Percentiles rank a stretch among this genome's conserved stretches.
These are phyloP conservation scores for Crotalus viridis DNA, from an alignment of 2,113 vertebrate genomes.

Conservation along the genomic window DNA sequence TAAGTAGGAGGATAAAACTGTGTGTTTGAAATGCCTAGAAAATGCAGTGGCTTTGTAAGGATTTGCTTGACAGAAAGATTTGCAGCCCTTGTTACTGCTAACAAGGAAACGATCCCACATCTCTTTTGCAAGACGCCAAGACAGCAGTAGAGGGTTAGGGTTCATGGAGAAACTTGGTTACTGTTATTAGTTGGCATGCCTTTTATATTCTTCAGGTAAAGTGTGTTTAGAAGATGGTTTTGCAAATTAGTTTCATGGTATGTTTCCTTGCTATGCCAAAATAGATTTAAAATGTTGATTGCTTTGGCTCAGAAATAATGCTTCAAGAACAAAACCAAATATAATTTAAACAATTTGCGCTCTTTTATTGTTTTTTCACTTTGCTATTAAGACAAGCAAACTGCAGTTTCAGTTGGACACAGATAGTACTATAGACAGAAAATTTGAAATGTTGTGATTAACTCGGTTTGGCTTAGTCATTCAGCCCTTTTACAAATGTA, in stretches of 20 bases:
- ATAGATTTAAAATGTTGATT: slow-evolving; percentile 67
- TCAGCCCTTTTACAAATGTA: slow-evolving; percentile 61
- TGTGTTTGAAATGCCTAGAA: background rate
- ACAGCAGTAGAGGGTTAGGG: background rate
- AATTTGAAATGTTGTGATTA: slow-evolving; percentile 61
- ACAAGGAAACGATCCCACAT: background rate
- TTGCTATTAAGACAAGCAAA: slow-evolving; percentile 58
- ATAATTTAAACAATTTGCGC: slow-evolving; percentile 60
- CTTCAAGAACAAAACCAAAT: slow-evolving; percentile 57
- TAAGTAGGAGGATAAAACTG: background rate
- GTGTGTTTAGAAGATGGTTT: slow-evolving; percentile 47
- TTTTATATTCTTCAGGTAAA: slow-evolving; percentile 45
- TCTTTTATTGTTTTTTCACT: slow-evolving; percentile 45
- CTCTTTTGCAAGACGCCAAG: background rate
- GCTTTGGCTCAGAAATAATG: slow-evolving; percentile 60
- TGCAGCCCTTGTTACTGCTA: background rate
- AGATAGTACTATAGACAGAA: slow-evolving; percentile 55
- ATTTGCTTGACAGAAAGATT: background rate
- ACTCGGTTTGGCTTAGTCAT: slow-evolving; percentile 56
- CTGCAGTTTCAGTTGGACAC: slow-evolving; percentile 57
- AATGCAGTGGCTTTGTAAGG: background rate
- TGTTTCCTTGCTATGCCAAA: slow-evolving; percentile 60
- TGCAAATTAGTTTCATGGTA: slow-evolving; percentile 68
- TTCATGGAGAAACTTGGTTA: slow-evolving; percentile 1
- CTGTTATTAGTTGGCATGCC: slow-evolving; percentile 13